These are phyloP conservation scores for Aptenodytes forsteri DNA, from an alignment of 2,113 vertebrate species.

Conservation along the genomic window DNA sequence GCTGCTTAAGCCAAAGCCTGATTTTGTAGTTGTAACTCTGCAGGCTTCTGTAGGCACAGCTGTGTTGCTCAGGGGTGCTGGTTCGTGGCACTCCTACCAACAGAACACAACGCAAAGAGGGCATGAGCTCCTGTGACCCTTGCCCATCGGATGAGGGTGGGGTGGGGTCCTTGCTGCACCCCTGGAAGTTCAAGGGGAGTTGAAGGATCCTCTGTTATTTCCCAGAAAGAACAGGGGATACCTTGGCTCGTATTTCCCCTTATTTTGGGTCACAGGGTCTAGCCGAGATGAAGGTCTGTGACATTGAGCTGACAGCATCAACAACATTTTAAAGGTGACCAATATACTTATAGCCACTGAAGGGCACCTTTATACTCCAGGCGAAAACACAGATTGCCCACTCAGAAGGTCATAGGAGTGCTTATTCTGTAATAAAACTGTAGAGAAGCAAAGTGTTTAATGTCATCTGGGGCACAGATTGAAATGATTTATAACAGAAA, in stretches of 20 bases:
- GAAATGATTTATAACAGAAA: conserved; percentile 33
- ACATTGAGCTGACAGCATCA: not conserved
- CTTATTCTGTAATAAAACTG: conserved; percentile 49
- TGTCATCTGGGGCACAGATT: conserved; percentile 27
- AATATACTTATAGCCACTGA: not conserved
- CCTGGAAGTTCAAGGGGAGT: not conserved
- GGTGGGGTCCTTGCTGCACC: not conserved
- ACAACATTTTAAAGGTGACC: conserved; percentile 9
- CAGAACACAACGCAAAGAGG: not conserved
- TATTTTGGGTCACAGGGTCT: not conserved
- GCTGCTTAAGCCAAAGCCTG: not conserved
- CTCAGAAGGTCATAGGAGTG: conserved; percentile 8
- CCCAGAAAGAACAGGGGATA: not conserved
- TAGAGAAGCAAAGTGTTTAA: conserved; percentile 43
- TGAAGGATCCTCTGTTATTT: not conserved
- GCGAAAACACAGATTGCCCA: conserved; percentile 16
- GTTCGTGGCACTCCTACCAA: not conserved
- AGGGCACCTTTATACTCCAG: conserved; percentile 23
- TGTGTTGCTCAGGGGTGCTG: not conserved
- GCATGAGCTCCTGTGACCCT: not conserved
- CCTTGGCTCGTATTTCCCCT: not conserved
- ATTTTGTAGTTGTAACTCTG: not conserved
- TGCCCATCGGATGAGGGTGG: not conserved
- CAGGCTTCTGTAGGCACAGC: not conserved
- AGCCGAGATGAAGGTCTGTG: not conserved